phyloP scores from a whole-genome alignment of 2,888 invertebrate genomes.

The Drosophila quinaria region DNA sequence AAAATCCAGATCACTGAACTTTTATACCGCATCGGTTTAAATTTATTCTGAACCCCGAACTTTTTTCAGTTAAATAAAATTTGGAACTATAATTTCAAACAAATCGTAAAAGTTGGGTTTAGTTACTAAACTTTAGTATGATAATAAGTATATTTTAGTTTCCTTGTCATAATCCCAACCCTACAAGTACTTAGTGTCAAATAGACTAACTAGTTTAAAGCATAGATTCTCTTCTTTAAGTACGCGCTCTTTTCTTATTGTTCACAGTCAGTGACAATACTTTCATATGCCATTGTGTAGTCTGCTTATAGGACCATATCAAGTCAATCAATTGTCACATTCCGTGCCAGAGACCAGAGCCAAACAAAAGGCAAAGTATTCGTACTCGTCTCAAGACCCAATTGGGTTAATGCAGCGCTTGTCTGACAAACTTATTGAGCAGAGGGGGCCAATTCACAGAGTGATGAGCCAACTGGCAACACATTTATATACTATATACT shows the following conservation, averaged over 20 bases:
- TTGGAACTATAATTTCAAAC: too few species aligned
- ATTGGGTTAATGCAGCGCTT: constrained; percentile 47
- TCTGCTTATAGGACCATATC: constrained; percentile 50
- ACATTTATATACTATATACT: constrained; percentile 19
- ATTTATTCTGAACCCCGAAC: too few species aligned
- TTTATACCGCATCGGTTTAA: too few species aligned
- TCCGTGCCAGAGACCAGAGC: constrained; percentile 14
- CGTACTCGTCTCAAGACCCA: constrained; percentile 11
- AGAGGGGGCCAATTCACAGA: not conserved
- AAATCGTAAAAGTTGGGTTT: too few species aligned
- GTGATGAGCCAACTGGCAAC: constrained; percentile 18
- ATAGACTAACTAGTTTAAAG: not conserved
- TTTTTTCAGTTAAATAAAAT: too few species aligned
- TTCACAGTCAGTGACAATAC: constrained; percentile 6
- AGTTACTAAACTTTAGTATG: too few species aligned
- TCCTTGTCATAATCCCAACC: not conserved
- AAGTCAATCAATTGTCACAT: constrained; percentile 57
- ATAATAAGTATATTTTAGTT: too few species aligned
- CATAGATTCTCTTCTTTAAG: not conserved
- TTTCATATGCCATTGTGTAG: constrained; percentile 43
- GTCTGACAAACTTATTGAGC: constrained; percentile 34
- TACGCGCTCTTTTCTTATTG: constrained; percentile 14
- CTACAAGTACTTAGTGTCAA: not conserved
- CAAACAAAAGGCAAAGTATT: constrained; percentile 30
- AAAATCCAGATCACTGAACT: too few species aligned